phyloP scores from a whole-genome alignment of 2,797 vertebrate species.

The Falco berigora region DNA sequence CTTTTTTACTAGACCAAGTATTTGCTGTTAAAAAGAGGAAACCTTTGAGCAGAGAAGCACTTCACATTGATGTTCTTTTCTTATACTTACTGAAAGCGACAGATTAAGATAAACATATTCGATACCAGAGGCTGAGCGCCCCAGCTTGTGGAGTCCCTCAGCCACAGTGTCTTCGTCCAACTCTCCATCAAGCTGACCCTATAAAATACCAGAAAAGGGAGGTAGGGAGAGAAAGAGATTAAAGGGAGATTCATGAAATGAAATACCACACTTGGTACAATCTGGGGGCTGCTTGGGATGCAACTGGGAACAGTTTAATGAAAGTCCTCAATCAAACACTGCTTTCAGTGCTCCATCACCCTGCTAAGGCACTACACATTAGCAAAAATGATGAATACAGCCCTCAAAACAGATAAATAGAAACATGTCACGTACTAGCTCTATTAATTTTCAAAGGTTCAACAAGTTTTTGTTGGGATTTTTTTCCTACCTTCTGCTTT shows the following conservation, averaged over 20 bases:
- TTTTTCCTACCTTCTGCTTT: background rate
- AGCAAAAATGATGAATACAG: background rate
- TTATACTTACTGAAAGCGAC: slow-evolving; percentile 79
- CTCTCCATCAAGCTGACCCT: slow-evolving; percentile 69
- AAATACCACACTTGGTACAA: background rate
- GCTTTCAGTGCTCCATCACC: background rate
- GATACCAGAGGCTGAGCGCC: slow-evolving; percentile 74
- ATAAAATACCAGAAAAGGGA: background rate
- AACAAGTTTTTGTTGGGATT: background rate
- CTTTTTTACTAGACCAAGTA: background rate
- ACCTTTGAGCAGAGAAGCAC: background rate
- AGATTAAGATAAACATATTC: slow-evolving; percentile 79
- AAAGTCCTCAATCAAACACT: background rate
- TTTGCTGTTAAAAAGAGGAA: background rate
- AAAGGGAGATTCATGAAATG: background rate
- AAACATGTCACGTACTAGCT: accelerated
- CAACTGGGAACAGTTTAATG: background rate
- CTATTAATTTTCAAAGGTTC: background rate
- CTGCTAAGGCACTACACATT: background rate
- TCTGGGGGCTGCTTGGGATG: background rate
- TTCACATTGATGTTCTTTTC: background rate
- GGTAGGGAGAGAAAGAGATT: background rate
- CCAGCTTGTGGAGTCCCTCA: slow-evolving; percentile 72
- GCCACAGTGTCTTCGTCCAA: slow-evolving; percentile 74
- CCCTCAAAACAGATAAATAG: background rate